phyloP scores from a whole-genome alignment of 2,797 vertebrate species.

The Otus scops region DNA sequence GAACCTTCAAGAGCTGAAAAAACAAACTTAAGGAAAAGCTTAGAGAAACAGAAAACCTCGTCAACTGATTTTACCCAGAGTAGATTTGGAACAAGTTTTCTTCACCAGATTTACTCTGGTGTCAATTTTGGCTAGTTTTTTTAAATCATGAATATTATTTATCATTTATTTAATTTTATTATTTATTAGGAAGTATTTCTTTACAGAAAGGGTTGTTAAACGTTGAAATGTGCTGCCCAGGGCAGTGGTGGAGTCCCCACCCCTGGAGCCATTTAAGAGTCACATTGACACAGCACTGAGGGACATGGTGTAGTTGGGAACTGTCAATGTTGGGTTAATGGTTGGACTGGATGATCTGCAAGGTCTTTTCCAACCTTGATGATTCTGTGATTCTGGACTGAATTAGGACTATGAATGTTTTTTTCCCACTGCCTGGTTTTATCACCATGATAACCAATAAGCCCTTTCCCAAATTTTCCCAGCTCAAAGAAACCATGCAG shows the following conservation, averaged over 20 bases:
- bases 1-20: not conserved
- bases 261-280: too few relatives aligned
- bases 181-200: too few relatives aligned
- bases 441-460: not conserved
- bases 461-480: not conserved
- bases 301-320: too few relatives aligned
- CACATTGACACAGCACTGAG: too few relatives aligned
- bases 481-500: not conserved
- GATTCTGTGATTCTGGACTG: too few relatives aligned
- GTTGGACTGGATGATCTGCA: too few relatives aligned
- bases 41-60: not conserved
- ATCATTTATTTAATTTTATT: too few relatives aligned
- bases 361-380: too few relatives aligned
- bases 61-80: not conserved
- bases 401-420: not conserved
- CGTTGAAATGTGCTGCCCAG: too few relatives aligned
- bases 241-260: too few relatives aligned
- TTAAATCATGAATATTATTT: not conserved
- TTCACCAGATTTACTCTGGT: not conserved
- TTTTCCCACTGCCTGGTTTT: not conserved
- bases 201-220: too few relatives aligned
- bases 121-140: not conserved
- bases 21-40: not conserved
- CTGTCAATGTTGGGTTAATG: too few relatives aligned
- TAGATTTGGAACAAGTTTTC: not conserved